Evolutionary conservation across 1,140 invertebrate species (phyloP).

Genomic region (Ephestia elutella): DNA sequence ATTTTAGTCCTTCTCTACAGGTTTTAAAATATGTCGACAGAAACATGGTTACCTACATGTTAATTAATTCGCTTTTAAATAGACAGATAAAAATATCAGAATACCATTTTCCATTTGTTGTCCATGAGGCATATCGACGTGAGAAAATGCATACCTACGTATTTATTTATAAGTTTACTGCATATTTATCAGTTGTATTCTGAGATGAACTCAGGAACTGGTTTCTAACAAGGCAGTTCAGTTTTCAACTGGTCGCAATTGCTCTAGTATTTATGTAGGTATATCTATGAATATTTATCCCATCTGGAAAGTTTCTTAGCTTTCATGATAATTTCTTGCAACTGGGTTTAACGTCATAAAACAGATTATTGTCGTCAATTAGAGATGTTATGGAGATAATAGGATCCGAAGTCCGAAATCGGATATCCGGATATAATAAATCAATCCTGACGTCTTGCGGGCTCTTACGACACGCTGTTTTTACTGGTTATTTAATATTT

Average conservation of each 20-base stretch:
- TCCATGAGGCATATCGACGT: neutral
- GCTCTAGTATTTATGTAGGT: slow-evolving; percentile 1
- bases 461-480: too few relatives aligned
- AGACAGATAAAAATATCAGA: too few relatives aligned
- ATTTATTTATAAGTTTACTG: neutral
- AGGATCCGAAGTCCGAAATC: too few relatives aligned
- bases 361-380: neutral
- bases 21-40: too few relatives aligned
- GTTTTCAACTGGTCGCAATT: neutral
- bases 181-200: neutral
- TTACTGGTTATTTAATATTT: too few relatives aligned
- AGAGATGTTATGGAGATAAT: neutral
- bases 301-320: neutral
- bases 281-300: neutral
- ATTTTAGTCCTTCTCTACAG: too few relatives aligned
- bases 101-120: too few relatives aligned
- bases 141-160: neutral
- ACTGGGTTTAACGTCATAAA: neutral
- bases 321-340: neutral
- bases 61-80: too few relatives aligned
- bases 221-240: neutral
- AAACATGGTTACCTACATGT: too few relatives aligned
- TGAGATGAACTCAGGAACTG: neutral
- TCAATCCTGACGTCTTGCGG: too few relatives aligned
- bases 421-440: too few relatives aligned